Conservation (phyloP, 2,113 vertebrate genomes). For the Tachysurus fulvidraco region DNA sequence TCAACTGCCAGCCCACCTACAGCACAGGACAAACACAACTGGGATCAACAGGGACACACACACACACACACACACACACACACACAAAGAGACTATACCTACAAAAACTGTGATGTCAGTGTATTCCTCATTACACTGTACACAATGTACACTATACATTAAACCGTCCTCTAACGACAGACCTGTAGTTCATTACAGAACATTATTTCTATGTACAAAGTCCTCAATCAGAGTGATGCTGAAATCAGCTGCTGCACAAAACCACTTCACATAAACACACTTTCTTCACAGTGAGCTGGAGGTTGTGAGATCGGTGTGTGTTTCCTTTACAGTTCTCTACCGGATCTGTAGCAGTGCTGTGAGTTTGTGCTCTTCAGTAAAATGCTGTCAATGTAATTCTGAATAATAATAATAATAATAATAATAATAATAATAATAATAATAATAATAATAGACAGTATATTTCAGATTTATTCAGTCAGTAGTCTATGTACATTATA, state of each 20-base stretch:
- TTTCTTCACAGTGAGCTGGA: background rate
- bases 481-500: background rate
- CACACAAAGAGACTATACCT: conserved; percentile 13
- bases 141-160: too few species aligned
- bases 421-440: too few species aligned
- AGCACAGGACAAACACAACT: conserved; percentile 58
- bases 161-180: background rate
- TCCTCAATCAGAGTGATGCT: background rate
- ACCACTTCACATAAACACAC: background rate
- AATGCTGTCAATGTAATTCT: too few species aligned
- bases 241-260: background rate
- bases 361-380: too few species aligned
- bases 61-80: conserved; percentile 31
- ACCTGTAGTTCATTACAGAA: background rate
- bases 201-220: background rate
- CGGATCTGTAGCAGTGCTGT: too few species aligned
- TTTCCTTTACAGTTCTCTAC: too few species aligned
- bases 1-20: conserved; percentile 86
- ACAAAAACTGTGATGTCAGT: background rate
- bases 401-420: too few species aligned
- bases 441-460: background rate
- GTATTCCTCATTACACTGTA: background rate
- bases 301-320: background rate
- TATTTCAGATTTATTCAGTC: background rate
- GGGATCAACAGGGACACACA: conserved; percentile 51